Base-by-base conservation (phyloP, 2,797 vertebrate species). In the Poeciliopsis presidionis region DNA sequence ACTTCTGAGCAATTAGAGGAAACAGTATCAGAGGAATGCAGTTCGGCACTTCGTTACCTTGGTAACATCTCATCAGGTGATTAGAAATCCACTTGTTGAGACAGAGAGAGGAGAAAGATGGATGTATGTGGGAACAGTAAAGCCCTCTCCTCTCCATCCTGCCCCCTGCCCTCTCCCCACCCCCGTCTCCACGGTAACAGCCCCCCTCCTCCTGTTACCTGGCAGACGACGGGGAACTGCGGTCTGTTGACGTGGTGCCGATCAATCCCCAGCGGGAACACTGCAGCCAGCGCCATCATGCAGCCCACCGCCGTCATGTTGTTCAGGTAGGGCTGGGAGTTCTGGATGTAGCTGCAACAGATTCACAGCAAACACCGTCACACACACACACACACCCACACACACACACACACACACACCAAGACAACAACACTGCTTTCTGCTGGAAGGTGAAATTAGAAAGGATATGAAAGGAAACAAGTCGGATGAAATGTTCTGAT, bases 221-320 rank as follows among this genome's bases (percentile, higher is more conserved):
- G 98, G 84, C 98, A 99, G 85, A 99, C 97, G 1, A 98, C 95
- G 0, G 97, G 97, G 88, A 99, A 99, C 65, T 97, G 96, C 33
- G 93, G 93, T 0, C 91, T 91, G 75, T 94, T 93, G 14, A 99
- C 96, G 85, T 99, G 98, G 82, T 96, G 95, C 0, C 98, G 97
- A 0, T 99, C 98, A 0, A 98, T 95, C 0, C 98, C 98, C 65
- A 99, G 95, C 0, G 98, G 97, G 83, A 98, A 98, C 2, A 99
- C 97, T 0, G 97, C 97, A 0, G 97, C 97, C 25, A 99, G 94
- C 0, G 98, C 97, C 95, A 99, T 94, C 67, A 97, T 97, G 73
- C 98, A 99, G 76, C 98, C 98, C 73, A 98, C 97, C 0, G 98
- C 98, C 0, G 98, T 98, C 96, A 99, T 96, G 93, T 98, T 98